Evolutionary conservation across 1,140 invertebrate genomes (phyloP).

Genomic region (Saccostrea cuccullata): DNA sequence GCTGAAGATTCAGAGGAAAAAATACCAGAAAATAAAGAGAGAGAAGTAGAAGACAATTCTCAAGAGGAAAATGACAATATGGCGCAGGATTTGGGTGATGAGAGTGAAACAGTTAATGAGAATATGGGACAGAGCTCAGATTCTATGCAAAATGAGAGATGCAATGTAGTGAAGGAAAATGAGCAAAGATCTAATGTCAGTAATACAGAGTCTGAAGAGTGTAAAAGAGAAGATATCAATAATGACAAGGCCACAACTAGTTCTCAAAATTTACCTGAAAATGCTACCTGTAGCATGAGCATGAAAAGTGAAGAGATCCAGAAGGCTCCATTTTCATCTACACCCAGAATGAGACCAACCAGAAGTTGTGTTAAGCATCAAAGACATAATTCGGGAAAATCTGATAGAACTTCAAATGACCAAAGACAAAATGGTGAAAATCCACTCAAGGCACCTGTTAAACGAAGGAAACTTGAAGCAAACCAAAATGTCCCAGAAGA

Average conservation of each 20-base stretch:
- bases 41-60: neutral
- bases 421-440: neutral
- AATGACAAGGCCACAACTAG: neutral
- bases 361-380: conserved; percentile 16
- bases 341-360: neutral
- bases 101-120: conserved; percentile 15
- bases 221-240: neutral
- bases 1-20: conserved; percentile 15
- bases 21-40: neutral
- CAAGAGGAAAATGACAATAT: neutral
- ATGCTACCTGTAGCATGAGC: neutral
- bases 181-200: neutral
- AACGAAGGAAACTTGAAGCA: neutral
- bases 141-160: neutral
- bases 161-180: neutral
- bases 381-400: neutral
- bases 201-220: neutral
- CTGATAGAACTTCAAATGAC: neutral
- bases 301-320: neutral
- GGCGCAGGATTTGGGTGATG: neutral
- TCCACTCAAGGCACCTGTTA: neutral
- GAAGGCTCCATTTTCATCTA: neutral
- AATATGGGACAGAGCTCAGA: neutral
- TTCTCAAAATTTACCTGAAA: neutral
- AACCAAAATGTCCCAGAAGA: neutral